Base-by-base conservation (phyloP, 2,113 vertebrate species). In the Amblyornis subalaris region DNA sequence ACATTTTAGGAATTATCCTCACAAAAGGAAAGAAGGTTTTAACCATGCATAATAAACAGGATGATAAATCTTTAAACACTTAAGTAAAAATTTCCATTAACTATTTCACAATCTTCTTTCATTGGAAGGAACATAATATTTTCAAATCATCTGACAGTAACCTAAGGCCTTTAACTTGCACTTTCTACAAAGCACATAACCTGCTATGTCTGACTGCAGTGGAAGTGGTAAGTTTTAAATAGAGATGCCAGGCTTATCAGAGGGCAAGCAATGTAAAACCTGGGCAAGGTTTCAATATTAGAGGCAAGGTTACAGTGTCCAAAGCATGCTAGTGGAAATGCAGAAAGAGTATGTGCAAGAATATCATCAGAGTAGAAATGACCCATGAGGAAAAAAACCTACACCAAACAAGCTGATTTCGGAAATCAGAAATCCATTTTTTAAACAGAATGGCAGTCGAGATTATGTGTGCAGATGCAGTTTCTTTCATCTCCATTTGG, bases 371-470 rank as follows among this genome's bases (percentile, higher is more conserved):
- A 5, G 21, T 12, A 67, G 51, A 91, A 67, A 72, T 55, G 9
- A 44, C 12, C 74, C 10, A 42, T 5, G 2, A 9, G 1, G 12
- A 1, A n/a, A 6, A 13, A 7, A 12, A 2, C 1, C 3, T 44
- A 13, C 7, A 5, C 26, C 1, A 76, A 75, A 21, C 2, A 58
- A 19, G 14, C 4, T 44, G 35, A 53, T 71, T 72, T 33, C 40
- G 3, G 24, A 78, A 88, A 92, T 64, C 21, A 58, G 7, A 76
- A 79, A 58, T 31, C 2, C 5, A 19, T 14, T 60, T 72, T 21
- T 28, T 2, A 15, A 25, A 45, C 57, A 38, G 3, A 51, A 80
- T 4, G 40, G 14, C 16, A 71, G 22, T 10, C 50, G 6, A 40
- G 25, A 54, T 35, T 79, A 53, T 14, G 8, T 33, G 28, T 42